phyloP scores from a whole-genome alignment of 2,113 vertebrate genomes.

The Chlamydotis undulata region DNA sequence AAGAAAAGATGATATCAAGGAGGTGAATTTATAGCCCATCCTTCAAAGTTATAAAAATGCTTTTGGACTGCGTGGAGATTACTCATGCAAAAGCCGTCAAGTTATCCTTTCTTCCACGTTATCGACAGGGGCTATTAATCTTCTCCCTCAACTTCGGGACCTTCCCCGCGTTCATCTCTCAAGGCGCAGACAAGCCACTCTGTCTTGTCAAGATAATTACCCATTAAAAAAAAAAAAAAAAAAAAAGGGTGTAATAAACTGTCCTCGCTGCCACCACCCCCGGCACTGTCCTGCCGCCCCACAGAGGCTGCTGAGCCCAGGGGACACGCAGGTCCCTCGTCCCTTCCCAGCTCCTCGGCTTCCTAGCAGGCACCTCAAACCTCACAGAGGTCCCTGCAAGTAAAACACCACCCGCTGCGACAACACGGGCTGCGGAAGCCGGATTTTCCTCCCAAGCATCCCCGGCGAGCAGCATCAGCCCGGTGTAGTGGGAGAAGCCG shows the following conservation, averaged over 20 bases:
- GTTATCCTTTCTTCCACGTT: conserved; percentile 66
- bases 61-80: conserved; percentile 45
- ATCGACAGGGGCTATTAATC: conserved; percentile 69
- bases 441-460: not conserved
- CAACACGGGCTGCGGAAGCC: not conserved
- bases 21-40: conserved; percentile 47
- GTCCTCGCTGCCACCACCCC: not conserved
- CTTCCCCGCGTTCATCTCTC: conserved; percentile 20
- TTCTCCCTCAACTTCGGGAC: conserved; percentile 38
- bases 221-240: conserved; percentile 13
- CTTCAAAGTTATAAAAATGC: conserved; percentile 64
- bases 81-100: conserved; percentile 54
- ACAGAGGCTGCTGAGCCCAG: not conserved
- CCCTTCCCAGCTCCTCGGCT: not conserved
- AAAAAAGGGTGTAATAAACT: not conserved
- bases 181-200: conserved; percentile 26
- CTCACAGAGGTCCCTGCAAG: not conserved
- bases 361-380: not conserved
- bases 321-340: not conserved
- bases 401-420: not conserved
- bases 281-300: accelerated
- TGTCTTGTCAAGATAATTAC: conserved; percentile 69
- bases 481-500: accelerated
- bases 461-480: not conserved
- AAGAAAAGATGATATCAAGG: conserved; percentile 31